A percentile compares a stretch with the other conserved stretches of the same genome.
These are phyloP conservation scores for Fregetta grallaria DNA, from an alignment of 2,113 vertebrate species.

Conservation along the genomic window DNA sequence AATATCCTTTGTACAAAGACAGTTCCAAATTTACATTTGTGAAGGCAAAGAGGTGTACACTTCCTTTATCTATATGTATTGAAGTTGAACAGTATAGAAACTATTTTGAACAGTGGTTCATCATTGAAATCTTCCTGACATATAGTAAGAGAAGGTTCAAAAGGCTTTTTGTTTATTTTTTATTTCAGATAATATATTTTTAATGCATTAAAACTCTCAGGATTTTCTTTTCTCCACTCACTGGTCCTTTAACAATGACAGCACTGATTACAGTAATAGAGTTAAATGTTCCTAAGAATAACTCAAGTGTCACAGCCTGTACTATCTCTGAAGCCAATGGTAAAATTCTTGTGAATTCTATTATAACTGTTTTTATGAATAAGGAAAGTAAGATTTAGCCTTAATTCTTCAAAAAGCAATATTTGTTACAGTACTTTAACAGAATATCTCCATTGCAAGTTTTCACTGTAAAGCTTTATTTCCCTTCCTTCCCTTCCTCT, in stretches of 20 bases:
- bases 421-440: not conserved
- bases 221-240: not conserved
- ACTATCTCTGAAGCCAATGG: not conserved
- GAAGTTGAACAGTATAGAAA: not conserved
- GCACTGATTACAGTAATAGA: not conserved
- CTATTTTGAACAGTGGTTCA: not conserved
- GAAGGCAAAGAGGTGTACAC: not conserved
- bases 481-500: not conserved
- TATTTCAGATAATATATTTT: not conserved
- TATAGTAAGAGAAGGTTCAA: not conserved
- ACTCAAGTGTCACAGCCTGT: not conserved
- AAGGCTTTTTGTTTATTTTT: not conserved
- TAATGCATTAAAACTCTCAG: not conserved
- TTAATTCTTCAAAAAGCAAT: not conserved
- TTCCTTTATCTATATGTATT: not conserved
- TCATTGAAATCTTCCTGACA: not conserved
- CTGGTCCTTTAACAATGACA: not conserved
- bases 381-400: not conserved
- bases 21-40: constrained; percentile 4
- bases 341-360: not conserved
- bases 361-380: not conserved
- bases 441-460: not conserved
- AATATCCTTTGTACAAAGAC: not conserved
- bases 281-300: constrained; percentile 9
- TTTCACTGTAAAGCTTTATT: not conserved